Base-by-base conservation (phyloP, 2,888 invertebrate species). In the Drosophila melanosoma region DNA sequence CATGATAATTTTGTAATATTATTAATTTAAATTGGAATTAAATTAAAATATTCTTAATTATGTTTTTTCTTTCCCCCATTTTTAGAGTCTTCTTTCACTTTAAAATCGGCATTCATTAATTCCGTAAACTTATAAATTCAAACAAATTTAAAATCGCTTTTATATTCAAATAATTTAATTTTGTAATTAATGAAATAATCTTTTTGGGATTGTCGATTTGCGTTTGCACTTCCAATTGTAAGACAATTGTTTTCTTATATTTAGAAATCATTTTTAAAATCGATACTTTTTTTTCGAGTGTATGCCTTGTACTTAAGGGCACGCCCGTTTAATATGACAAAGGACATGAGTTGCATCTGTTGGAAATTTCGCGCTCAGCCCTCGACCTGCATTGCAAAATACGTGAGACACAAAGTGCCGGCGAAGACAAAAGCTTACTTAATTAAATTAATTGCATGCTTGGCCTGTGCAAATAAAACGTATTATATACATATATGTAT, bases 381-480 rank as follows among this genome's bases (percentile, higher is more conserved):
- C 15, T 36, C 52, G 64, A 42, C 59, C 38, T 69, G 45, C 48
- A 56, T 61, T 68, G 64, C 32, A 65, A 75, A 82, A 69, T 69
- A 61, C 70, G 68, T 65, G 26, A 56, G 52, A 70, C 64, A 83
- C 72, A 81, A 76, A 83, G 71, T 53, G 49, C 58, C 60, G 51
- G 45, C 52, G 62, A 62, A 60, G 69, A 66, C 54, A 79, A 79
- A 64, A 68, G 64, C 80, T 76, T 68, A 51, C 67, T 71, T 67
- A 76, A 80, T 78, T 78, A 76, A 76, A 78, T 78, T 78, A 78
- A 78, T 78, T 78, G 78, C 76, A 29, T 61, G 59, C 58, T 49
- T 52, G 59, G 23, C 51, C 63, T 63, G 70, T 57, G 20, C 40
- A 62, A 67, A 65, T 75, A 74, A 69, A 66, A 32, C 23, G 49